Base-by-base conservation (phyloP, 2,797 vertebrate genomes). In the Nannoperca australis region DNA sequence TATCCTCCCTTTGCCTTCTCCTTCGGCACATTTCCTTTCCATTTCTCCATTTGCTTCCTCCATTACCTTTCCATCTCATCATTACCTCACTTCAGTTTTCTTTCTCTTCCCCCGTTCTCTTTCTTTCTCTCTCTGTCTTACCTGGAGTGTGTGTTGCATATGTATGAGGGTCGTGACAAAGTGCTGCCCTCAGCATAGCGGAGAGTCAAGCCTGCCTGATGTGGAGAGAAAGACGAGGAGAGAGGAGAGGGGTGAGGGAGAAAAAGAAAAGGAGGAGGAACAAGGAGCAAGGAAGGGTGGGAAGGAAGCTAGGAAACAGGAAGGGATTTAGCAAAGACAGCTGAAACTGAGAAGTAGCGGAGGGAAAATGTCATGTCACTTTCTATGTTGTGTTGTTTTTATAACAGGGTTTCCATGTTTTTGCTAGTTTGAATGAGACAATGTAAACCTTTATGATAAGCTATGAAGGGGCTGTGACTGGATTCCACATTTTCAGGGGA, bases 161-260 rank as follows among this genome's bases (percentile, higher is more conserved):
- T 94, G 90, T 75, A 94, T 94, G 82, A 91, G 80, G 66, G 53
- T 71, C 14, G 27, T 85, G 85, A 89, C 82, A 91, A 88, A 91
- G 84, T 89, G 86, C 91, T 89, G 84, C 86, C 88, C 83, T 92
- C 88, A 76, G 17, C 93, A 75, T 92, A 86, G 90, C 58, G 38
- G 73, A 67, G 63, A 56, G 53, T 59, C 36, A 44, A 34, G 59
- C 53, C 56, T 50, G 70, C 45, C 3, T 17, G 32, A 73, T 50
- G 62, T n/a, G 49, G 59, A 67, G 51, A 53, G 65, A 68, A 66
- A 76, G 51, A 68, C 0, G 14, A 8, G 44, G 45, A 73, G n/a
- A 32, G 62, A 69, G 13, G 15, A 27, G 51, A 20, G 11, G 14
- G n/a, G n/a, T 18, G 40, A 1, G 0, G 24, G 20, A 24, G 24